Base-by-base conservation (phyloP, 1,140 invertebrate species). In the Homalodisca vitripennis region DNA sequence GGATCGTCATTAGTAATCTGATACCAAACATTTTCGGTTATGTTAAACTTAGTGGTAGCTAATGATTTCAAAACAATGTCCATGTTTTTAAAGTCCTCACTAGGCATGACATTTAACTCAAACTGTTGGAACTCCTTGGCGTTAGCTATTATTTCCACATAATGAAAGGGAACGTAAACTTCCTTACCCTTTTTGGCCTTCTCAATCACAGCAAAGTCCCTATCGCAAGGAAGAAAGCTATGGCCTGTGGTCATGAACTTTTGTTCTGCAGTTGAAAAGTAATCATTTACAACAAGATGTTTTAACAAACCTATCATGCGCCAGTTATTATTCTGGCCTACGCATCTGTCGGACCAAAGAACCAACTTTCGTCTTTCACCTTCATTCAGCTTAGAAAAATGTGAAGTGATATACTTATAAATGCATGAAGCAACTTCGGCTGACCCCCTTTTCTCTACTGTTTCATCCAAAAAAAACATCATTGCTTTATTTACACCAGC, bases 401-500 rank as follows among this genome's bases (percentile, higher is more conserved):
- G 29, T 68, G 57, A 1, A 32, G 26, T 2, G 57, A 57, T 1
- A 57, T n/a, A 68, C n/a, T 68, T 55, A 1, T 57, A 57, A 22
- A 57, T n/a, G 20, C 66, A 68, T 27, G 51, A 68, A 57, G 66
- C 20, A 32, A 68, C 17, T 68, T 68, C 66, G 1, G 66, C 48
- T 57, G 66, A 57, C 17, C 66, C 66, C 20, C 66, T 3, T 57
- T 57, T 57, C 10, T 17, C 47, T 53, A 53, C 48, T 53, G 12
- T 22, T 53, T 53, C 12, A 53, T 53, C 20, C 48, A 3, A 53
- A 6, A 53, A 22, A 20, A 53, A 53, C 48, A 12, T 53, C 6
- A 12, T 17, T 53, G 31, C 31, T 72, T 69, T 46, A 46, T 71
- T 66, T 70, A 60, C 68, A 60, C 53, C 73, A 32, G 34, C 70